Percentiles rank a stretch among this genome's conserved stretches.
phyloP scores from a whole-genome alignment of 2,797 vertebrate genomes.

The Lerista edwardsae region DNA sequence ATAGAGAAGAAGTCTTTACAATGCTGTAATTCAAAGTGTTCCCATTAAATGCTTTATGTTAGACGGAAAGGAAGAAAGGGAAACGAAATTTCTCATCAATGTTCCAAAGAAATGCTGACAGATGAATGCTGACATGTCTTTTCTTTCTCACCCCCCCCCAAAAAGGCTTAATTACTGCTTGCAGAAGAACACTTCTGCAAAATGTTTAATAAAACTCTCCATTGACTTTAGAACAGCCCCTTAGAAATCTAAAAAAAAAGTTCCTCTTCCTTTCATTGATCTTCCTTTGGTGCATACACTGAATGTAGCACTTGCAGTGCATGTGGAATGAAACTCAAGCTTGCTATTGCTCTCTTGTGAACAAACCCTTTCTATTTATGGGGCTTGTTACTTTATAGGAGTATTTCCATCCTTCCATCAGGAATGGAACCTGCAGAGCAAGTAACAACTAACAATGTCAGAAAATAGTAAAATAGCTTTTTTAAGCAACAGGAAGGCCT shows the following conservation, averaged over 20 bases:
- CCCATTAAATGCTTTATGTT: conserved; percentile 24
- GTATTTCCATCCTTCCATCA: no score
- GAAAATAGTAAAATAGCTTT: no score
- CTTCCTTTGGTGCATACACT: background rate
- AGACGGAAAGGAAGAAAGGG: background rate
- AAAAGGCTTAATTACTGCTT: conserved; percentile 26
- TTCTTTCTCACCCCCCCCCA: conserved; percentile 3
- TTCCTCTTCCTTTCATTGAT: background rate
- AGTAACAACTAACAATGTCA: no score
- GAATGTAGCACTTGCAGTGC: background rate
- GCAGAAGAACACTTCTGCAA: conserved; percentile 18
- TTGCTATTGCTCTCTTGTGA: background rate
- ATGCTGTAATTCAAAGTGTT: background rate
- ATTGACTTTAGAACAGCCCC: conserved; percentile 24
- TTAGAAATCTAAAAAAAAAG: conserved; percentile 8
- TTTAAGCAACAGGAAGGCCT: no score
- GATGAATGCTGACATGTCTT: background rate
- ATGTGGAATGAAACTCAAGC: background rate
- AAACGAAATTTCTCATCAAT: conserved; percentile 1
- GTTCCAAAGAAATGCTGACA: conserved; percentile 19
- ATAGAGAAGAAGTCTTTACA: background rate
- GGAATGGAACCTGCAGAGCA: no score
- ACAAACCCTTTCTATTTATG: background rate
- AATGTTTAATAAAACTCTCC: conserved; percentile 37
- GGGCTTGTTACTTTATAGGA: background rate